Conservation (phyloP, 2,797 vertebrate genomes). For the Malurus leucopterus region DNA sequence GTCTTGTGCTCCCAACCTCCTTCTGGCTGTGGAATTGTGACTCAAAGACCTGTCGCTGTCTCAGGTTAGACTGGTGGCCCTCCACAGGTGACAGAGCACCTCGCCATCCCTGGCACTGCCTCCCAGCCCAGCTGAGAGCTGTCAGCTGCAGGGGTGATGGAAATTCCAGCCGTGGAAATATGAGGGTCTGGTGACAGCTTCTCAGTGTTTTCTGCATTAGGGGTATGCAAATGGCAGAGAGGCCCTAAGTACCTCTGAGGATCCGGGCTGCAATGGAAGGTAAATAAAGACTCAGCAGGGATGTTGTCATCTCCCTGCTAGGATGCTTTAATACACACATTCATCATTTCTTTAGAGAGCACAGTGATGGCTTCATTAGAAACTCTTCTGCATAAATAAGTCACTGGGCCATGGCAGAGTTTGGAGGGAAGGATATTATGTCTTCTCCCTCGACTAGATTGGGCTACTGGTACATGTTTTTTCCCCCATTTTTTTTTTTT, state of each 20-base stretch:
- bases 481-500: neutral
- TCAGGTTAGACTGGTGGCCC: neutral
- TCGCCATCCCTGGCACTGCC: accelerated
- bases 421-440: neutral
- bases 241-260: neutral
- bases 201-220: neutral
- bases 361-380: conserved; percentile 36
- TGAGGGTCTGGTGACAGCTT: neutral
- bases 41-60: neutral
- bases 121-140: neutral
- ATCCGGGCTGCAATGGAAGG: neutral
- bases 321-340: conserved; percentile 23
- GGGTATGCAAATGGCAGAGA: conserved; percentile 31
- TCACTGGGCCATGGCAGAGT: neutral
- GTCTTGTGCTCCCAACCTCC: neutral
- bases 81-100: neutral
- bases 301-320: conserved; percentile 35
- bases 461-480: neutral
- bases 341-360: conserved; percentile 34
- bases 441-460: neutral
- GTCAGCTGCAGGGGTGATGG: neutral
- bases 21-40: neutral
- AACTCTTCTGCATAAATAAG: conserved; percentile 26
- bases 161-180: neutral
- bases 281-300: conserved; percentile 39